Evolutionary conservation across 2,888 invertebrate genomes (phyloP).

Genomic region (Tenodera sinensis): DNA sequence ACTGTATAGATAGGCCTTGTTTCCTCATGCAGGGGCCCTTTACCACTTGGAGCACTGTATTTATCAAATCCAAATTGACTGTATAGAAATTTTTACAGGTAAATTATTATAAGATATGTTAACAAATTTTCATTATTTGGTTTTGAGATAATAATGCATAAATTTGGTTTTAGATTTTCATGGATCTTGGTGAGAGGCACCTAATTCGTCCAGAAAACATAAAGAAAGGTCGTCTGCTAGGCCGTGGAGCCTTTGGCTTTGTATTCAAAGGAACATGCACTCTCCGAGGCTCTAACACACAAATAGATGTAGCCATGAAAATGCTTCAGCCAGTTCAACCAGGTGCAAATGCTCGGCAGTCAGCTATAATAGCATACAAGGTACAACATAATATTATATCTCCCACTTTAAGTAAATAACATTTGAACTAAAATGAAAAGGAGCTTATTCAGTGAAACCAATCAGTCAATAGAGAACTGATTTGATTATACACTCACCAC

Average conservation of each 20-base stretch:
- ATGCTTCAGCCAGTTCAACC: conserved; percentile 93
- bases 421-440: not conserved
- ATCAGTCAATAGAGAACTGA: not conserved
- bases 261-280: conserved; percentile 75
- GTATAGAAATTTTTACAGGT: too few species aligned
- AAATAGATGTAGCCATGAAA: conserved; percentile 84
- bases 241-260: conserved; percentile 97
- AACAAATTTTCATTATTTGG: too few species aligned
- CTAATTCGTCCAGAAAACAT: conserved; percentile 81
- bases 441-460: too few species aligned
- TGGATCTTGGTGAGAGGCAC: conserved; percentile 79
- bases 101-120: too few species aligned
- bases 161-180: conserved; percentile 58
- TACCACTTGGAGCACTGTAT: too few species aligned
- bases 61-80: too few species aligned
- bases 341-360: conserved; percentile 63
- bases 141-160: not conserved
- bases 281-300: conserved; percentile 50
- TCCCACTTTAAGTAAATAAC: not conserved
- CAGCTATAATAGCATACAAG: conserved; percentile 59
- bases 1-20: too few species aligned
- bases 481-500: not conserved
- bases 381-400: conserved; percentile 34
- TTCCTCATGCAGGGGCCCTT: too few species aligned
- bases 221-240: conserved; percentile 70